Base-by-base conservation (phyloP, 23 tunicate species). In the Diplosoma virens region DNA sequence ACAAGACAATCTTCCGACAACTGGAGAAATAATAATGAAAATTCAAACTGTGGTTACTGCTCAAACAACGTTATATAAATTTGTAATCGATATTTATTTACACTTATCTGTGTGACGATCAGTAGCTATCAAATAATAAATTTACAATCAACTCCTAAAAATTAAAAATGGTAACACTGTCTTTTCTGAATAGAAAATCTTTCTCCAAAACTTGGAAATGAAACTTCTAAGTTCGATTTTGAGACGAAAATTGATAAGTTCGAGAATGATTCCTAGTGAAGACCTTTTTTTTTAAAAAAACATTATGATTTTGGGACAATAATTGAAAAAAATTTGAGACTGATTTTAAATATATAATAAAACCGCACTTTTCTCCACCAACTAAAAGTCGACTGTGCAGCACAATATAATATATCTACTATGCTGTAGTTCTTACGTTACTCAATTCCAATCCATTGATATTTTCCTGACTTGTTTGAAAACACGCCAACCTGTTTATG, bases 1-100 rank as follows among this genome's bases (percentile, higher is more conserved):
- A 85, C 76, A 28, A 90, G 63, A 50, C 97, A 90, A 37, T 90
- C 90, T 59, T 90, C 97, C 17, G 58, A 21, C 32, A 73, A 67
- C 97, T 92, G 84, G 11, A 54, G 47, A 67, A 24, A 31, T 65
- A 5, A 9, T 11, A 21, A 9, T 5, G 22, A 9, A 21, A 21
- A 11, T 21, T 14, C 21, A 56, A 18, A 21, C 22, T 56, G 5
- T 56, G 21, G 21, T 56, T 5, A 9, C 11, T 11, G 52, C 52
- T 9, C 11, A 45, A 16, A 9, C 52, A 45, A 9, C 16, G 14
- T 9, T 45, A 11, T 45, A 11, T 9, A 45, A 45, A 45, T 16
- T 11, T 45, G 16, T 11, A 45, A 9, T 45, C 14, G 16, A 9
- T 16, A 45, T 9, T 45, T 9, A 16, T 16, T 9, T 9, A 45